A percentile compares a stretch with the other conserved stretches of the same genome.
phyloP scores from a whole-genome alignment of 2,888 invertebrate genomes.

The Polydrusus pterygomalis region DNA sequence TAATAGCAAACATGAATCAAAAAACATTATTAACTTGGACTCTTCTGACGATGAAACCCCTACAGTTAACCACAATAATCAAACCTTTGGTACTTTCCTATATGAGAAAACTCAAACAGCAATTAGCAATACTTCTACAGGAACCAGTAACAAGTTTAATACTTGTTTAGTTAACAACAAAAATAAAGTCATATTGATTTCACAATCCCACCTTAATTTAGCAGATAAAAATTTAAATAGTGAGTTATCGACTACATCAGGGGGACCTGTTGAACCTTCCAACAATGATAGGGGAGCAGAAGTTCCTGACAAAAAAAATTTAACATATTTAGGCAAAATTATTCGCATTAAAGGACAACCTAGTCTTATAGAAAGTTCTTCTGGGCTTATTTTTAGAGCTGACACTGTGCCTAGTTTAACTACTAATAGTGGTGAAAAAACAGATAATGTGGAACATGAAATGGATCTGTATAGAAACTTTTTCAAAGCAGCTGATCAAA shows the following conservation, averaged over 20 bases:
- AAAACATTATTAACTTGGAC: constrained; percentile 5
- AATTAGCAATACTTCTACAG: not conserved
- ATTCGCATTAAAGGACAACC: constrained; percentile 11
- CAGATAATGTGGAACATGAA: not conserved
- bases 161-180: too few relatives aligned
- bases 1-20: not conserved
- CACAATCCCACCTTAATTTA: too few relatives aligned
- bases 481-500: too few relatives aligned
- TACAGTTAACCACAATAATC: not conserved
- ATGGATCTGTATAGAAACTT: not conserved
- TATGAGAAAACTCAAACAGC: not conserved
- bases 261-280: not conserved
- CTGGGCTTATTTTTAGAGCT: not conserved
- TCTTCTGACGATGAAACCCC: constrained; percentile 14
- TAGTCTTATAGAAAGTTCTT: not conserved
- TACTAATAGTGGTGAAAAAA: not conserved
- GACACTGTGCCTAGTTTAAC: not conserved
- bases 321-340: constrained; percentile 8
- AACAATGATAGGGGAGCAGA: not conserved
- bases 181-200: too few relatives aligned
- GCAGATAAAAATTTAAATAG: not conserved
- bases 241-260: not conserved
- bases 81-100: not conserved
- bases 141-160: not conserved
- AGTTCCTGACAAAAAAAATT: not conserved